Conservation (phyloP, 2,113 vertebrate genomes). For the Datnioides undecimradiatus region DNA sequence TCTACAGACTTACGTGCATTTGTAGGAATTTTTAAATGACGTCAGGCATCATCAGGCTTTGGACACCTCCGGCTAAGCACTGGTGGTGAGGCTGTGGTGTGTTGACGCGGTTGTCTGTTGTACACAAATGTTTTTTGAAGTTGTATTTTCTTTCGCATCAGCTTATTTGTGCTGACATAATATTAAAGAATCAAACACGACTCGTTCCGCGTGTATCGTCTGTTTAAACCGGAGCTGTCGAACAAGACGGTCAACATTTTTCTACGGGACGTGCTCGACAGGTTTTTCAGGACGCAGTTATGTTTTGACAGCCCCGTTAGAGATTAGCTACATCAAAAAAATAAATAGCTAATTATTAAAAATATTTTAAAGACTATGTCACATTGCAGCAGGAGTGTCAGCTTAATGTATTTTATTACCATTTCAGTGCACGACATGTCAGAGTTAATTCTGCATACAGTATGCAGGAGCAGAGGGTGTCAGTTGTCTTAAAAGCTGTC, state of each 20-base stretch:
- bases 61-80: background rate
- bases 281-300: too few species aligned
- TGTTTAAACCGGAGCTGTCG: background rate
- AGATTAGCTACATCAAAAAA: too few species aligned
- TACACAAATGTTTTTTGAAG: conserved; percentile 1
- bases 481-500: background rate
- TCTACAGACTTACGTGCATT: background rate
- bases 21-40: background rate
- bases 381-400: too few species aligned
- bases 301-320: background rate
- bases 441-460: background rate
- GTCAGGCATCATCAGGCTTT: background rate
- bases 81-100: background rate
- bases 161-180: conserved; percentile 20
- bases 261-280: too few species aligned
- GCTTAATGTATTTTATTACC: background rate
- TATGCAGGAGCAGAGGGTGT: background rate
- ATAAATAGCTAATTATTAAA: too few species aligned
- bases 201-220: background rate
- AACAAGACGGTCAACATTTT: background rate
- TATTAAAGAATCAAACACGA: conserved; percentile 39
- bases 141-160: conserved; percentile 1
- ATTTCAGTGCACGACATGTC: background rate
- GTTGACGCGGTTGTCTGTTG: background rate
- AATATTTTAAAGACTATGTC: too few species aligned